A percentile compares a stretch with the other conserved stretches of the same genome.
Evolutionary conservation across 37 sponge, comb jelly and placozoan species (phyloP).

Genomic region (Mnemiopsis leidyi): DNA sequence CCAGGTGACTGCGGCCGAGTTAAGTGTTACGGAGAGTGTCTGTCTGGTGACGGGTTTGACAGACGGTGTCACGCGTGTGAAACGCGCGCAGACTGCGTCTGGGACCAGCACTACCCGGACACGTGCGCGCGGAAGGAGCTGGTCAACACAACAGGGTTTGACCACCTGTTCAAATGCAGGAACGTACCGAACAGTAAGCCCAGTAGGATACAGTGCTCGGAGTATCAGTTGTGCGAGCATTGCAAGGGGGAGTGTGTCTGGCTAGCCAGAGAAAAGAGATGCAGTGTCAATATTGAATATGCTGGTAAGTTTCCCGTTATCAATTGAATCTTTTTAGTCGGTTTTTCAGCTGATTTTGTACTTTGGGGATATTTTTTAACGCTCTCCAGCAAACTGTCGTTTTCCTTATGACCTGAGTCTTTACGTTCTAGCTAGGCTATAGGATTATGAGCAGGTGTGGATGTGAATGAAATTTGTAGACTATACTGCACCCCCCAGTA

Average conservation of each 20-base stretch:
- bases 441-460: too few relatives aligned
- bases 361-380: not conserved
- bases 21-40: not conserved
- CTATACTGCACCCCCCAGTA: too few relatives aligned
- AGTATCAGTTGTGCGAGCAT: slow-evolving; percentile 35
- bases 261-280: not conserved
- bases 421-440: too few relatives aligned
- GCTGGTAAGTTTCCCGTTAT: not conserved
- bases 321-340: too few relatives aligned
- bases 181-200: slow-evolving; percentile 1
- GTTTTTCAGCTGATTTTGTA: not conserved
- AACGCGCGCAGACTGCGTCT: not conserved
- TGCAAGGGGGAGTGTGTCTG: slow-evolving; percentile 51
- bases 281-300: not conserved
- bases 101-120: slow-evolving; percentile 10
- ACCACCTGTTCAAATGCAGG: not conserved
- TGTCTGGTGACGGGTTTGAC: slow-evolving; percentile 42
- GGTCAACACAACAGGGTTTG: not conserved
- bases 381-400: too few relatives aligned
- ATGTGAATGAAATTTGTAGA: too few relatives aligned
- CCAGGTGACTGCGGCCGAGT: slow-evolving; percentile 26
- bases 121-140: not conserved
- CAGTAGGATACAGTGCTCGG: not conserved
- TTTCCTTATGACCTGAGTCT: too few relatives aligned
- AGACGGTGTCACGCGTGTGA: not conserved